Percentiles rank a stretch among this genome's conserved stretches.
phyloP scores from a whole-genome alignment of 2,113 vertebrate species.

The Neolamprologus devosi region DNA sequence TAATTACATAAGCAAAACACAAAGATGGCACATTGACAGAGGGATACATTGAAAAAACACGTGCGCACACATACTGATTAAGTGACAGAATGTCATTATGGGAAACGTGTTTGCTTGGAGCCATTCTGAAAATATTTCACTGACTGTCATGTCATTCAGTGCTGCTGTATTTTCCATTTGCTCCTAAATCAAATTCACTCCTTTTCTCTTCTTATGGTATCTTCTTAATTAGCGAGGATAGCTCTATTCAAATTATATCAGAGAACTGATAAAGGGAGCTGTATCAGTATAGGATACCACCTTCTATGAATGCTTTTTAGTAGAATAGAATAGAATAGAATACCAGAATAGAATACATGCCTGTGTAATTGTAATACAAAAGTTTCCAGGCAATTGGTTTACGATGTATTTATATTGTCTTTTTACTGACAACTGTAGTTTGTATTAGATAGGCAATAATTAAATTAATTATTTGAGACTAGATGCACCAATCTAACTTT shows the following conservation, averaged over 20 bases:
- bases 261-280: slow-evolving; percentile 22
- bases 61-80: neutral
- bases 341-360: slow-evolving; percentile 15
- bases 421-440: slow-evolving; percentile 32
- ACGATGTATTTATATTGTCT: slow-evolving; percentile 40
- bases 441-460: slow-evolving; percentile 40
- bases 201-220: slow-evolving; percentile 6
- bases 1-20: slow-evolving; percentile 18
- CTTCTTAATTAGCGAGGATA: slow-evolving; percentile 44
- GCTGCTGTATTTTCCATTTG: slow-evolving; percentile 46
- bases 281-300: slow-evolving; percentile 42
- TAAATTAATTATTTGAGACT: slow-evolving; percentile 41
- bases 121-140: slow-evolving; percentile 31
- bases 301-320: slow-evolving; percentile 33
- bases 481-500: neutral
- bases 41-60: neutral
- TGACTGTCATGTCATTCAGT: slow-evolving; percentile 24
- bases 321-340: neutral
- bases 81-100: slow-evolving; percentile 19
- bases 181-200: slow-evolving; percentile 17
- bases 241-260: slow-evolving; percentile 45
- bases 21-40: neutral
- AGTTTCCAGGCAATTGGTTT: slow-evolving; percentile 24
- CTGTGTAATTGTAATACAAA: slow-evolving; percentile 47
- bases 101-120: slow-evolving; percentile 16